Conservation (phyloP, 2,113 vertebrate species). For the Pterophyllum scalare region DNA sequence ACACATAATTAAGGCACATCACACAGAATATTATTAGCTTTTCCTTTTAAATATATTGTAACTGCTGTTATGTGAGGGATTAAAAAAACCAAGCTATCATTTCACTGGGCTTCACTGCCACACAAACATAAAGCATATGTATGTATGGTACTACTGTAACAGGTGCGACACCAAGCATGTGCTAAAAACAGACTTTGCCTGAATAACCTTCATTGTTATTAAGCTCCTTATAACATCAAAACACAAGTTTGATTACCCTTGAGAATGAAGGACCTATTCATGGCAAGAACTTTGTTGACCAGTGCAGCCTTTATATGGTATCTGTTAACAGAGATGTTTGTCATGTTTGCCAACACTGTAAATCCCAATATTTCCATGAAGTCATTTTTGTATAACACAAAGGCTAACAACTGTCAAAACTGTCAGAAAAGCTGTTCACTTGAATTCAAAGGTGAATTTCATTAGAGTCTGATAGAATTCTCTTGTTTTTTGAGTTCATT, state of each 20-base stretch:
- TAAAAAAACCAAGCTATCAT: neutral
- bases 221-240: neutral
- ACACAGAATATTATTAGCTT: neutral
- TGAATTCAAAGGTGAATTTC: too few species aligned
- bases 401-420: too few species aligned
- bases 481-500: too few species aligned
- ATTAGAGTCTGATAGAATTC: too few species aligned
- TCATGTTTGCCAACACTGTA: too few species aligned
- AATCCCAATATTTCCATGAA: too few species aligned
- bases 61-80: neutral
- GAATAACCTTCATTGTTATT: neutral
- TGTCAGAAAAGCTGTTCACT: too few species aligned
- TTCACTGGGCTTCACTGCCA: neutral
- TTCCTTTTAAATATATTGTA: neutral
- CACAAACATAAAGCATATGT: constrained; percentile 1
- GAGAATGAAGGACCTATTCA: neutral
- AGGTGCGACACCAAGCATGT: neutral
- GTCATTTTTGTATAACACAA: too few species aligned
- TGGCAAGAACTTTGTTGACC: neutral
- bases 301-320: neutral
- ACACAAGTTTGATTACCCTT: neutral
- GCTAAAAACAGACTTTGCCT: constrained; percentile 14
- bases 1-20: neutral
- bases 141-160: neutral
- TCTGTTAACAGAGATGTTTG: too few species aligned